These are phyloP conservation scores for Macropis europaea DNA, from an alignment of 2,888 invertebrate genomes.

Conservation along the genomic window DNA sequence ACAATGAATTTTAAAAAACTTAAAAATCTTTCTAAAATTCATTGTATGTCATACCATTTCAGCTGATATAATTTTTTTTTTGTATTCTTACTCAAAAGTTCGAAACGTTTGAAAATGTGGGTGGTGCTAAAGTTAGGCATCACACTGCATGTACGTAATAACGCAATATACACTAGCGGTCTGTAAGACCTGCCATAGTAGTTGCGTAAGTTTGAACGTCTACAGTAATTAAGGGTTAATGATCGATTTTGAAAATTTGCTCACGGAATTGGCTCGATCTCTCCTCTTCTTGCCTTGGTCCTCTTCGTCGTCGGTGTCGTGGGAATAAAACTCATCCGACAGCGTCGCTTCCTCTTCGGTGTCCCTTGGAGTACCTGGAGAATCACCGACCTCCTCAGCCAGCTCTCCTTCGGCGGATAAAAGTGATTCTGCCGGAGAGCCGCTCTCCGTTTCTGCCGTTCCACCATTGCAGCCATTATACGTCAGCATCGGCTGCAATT, in stretches of 20 bases:
- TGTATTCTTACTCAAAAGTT: too few species aligned
- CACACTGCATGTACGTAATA: neutral
- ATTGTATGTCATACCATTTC: too few species aligned
- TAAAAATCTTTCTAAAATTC: too few species aligned
- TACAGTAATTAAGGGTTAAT: too few species aligned
- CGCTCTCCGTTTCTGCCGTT: constrained; percentile 67
- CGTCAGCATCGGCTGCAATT: constrained; percentile 72
- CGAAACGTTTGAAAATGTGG: too few species aligned
- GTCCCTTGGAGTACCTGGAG: constrained; percentile 74
- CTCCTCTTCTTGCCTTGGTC: constrained; percentile 74
- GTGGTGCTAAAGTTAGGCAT: too few species aligned
- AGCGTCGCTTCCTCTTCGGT: constrained; percentile 82
- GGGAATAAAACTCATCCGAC: constrained; percentile 88
- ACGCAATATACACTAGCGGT: too few species aligned
- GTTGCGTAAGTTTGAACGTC: too few species aligned
- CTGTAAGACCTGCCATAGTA: too few species aligned
- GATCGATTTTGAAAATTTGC: constrained; percentile 12
- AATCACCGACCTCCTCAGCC: constrained; percentile 72
- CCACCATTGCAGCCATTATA: constrained; percentile 62
- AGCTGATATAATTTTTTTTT: too few species aligned
- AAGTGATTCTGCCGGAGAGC: constrained; percentile 74
- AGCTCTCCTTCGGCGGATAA: constrained; percentile 74
- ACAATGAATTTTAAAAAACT: too few species aligned
- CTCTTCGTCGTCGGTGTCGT: constrained; percentile 90
- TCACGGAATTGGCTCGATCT: constrained; percentile 70